phyloP scores from a whole-genome alignment of 2,888 invertebrate species.

The Dryococelus australis region DNA sequence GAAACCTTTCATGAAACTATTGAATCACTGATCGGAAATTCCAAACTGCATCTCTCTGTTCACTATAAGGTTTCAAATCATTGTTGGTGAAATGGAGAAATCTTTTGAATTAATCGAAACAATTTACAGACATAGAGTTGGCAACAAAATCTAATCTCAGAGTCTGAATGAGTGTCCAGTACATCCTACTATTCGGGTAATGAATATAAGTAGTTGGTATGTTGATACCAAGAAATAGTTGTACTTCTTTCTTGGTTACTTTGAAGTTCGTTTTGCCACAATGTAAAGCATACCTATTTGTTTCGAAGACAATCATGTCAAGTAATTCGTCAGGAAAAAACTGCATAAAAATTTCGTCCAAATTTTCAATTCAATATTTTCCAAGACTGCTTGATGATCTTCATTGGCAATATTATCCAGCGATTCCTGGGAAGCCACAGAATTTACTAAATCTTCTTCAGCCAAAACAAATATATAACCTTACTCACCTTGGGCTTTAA shows the following conservation, averaged over 20 bases:
- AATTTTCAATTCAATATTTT: no score
- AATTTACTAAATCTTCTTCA: no score
- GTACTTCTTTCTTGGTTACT: background rate
- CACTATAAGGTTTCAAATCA: background rate
- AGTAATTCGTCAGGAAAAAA: background rate
- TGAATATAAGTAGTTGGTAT: background rate
- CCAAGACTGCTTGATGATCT: no score
- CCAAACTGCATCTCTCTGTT: background rate
- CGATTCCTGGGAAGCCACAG: no score
- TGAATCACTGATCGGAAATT: background rate
- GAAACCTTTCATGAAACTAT: background rate
- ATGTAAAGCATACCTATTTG: background rate
- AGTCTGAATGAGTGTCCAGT: background rate
- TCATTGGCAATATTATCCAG: no score
- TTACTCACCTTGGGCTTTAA: no score
- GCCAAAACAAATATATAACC: no score
- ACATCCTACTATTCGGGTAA: background rate
- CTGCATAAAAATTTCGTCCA: background rate
- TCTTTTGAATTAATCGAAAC: background rate
- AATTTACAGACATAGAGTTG: background rate
- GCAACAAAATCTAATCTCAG: background rate
- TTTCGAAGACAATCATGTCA: background rate
- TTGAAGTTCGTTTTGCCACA: background rate
- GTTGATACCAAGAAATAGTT: background rate
- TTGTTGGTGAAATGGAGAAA: background rate